Evolutionary conservation across 2,797 vertebrate genomes (phyloP), one percentile per base, ranked within the genome.

Genomic region (Crenuchus spilurus): DNA sequence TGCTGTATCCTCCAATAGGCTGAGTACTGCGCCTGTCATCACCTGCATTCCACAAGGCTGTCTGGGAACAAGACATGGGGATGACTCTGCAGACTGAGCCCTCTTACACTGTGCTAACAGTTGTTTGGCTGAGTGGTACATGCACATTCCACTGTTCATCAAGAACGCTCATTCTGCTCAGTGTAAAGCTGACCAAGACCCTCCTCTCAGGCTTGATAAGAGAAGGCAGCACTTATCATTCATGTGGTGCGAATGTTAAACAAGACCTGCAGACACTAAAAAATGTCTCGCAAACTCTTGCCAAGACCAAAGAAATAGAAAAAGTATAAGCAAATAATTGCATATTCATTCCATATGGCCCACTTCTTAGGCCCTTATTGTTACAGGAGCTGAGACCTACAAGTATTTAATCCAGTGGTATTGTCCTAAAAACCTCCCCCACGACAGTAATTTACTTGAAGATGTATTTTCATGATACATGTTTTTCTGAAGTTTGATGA

Each of bases 1-100:
- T 80, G 46, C 52, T 52, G 55, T 74, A 85, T 85, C 82, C 49
- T 73, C 80, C 89, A 77, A 54, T 68, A 26, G 62, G 70, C 67
- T 71, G 62, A 77, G 77, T 74, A 66, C 70, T 64, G 52, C 89
- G 95, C 94, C 95, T 97, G 94, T 98, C 96, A 97, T 95, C 95
- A 91, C 90, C 88, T 91, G 94, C 96, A 97, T 98, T 98, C 96
- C 95, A 93, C 88, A 91, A 94, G 94, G 95, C 94, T 91, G 90
- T 79, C 88, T 92, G 88, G 80, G 88, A 94, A 94, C 93, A 94
- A 95, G 95, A 93, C 93, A 89, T 90, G 87, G 90, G 94, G 92
- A 93, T 94, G 94, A 94, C 93, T 94, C 91, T 91, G 93, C 92
- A 93, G 95, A 95, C 93, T 94, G 94, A 95, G 92, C 93, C 93